Evolutionary conservation across 2,797 vertebrate species (phyloP), one percentile per base, ranked within the genome.

Genomic region (Threskiornis aethiopicus): DNA sequence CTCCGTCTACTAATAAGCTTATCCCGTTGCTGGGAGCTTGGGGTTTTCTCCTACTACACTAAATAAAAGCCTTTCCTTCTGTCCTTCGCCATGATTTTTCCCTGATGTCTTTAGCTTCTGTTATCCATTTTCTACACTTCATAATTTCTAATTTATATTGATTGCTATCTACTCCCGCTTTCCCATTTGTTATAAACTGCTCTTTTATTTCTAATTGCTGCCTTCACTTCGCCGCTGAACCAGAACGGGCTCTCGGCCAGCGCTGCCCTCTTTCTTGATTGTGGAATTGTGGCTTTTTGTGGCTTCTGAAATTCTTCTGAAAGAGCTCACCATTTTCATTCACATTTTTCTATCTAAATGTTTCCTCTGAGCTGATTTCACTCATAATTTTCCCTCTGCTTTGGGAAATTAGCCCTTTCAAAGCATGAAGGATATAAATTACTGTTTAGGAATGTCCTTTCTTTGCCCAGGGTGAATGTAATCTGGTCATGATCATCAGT

Each of bases 161-260:
- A 97, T 92, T 87, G 93, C 96, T 96, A 97, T 96, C 97, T 95
- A 80, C 97, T 97, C 90, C 91, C 11, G 1, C 93, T 92, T 78
- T 93, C 76, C 86, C 97, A 96, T 97, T 97, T 96, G 95, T 96
- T 96, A 96, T 93, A 95, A 95, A 96, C 95, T 96, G 81, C 86
- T 95, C 96, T 97, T 96, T 97, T 94, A 97, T 97, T 97, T 96
- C 94, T 96, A 97, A 97, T 95, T 97, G 96, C 95, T 96, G 96
- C 94, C 96, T 97, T 97, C 93, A 89, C 75, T 97, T 94, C 4
- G 9, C 89, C 9, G 0, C 94, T 97, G 95, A 97, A 97, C 96
- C 96, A 95, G 92, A 97, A 96, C 82, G 4, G 96, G 96, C 96
- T 95, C 85, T 87, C 25, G 1, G 97, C 96, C 95, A 97, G 93